phyloP scores from a whole-genome alignment of 2,797 vertebrate genomes.

The Columba guinea region DNA sequence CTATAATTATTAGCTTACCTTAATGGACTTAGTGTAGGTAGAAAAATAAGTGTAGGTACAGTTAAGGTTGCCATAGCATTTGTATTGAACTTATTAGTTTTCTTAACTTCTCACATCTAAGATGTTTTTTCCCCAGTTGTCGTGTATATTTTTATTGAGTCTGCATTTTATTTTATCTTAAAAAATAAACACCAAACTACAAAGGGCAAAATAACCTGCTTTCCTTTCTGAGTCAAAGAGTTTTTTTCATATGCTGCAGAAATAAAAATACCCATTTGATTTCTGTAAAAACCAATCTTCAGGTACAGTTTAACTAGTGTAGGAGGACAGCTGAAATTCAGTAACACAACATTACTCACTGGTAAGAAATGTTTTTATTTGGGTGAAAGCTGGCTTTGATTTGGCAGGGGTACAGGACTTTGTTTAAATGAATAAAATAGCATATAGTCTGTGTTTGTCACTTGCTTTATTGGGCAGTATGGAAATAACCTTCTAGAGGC shows the following conservation, averaged over 20 bases:
- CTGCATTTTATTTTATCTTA: not conserved
- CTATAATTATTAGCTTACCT: constrained; percentile 25
- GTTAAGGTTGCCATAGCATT: not conserved
- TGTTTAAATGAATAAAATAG: not conserved
- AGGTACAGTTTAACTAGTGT: not conserved
- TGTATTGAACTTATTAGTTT: not conserved
- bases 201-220: not conserved
- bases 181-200: not conserved
- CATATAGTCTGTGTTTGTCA: not conserved
- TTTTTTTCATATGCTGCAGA: not conserved
- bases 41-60: not conserved
- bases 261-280: not conserved
- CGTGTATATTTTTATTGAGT: not conserved
- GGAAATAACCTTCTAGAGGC: not conserved
- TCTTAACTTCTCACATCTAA: not conserved
- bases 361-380: not conserved
- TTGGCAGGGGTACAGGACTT: not conserved
- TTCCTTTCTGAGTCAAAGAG: too few species aligned
- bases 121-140: not conserved
- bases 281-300: constrained; percentile 4
- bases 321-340: constrained; percentile 49
- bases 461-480: not conserved
- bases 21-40: not conserved
- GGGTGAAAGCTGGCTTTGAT: not conserved
- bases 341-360: not conserved